Conservation (phyloP, 2,113 vertebrate species). For the Salvator merianae region DNA sequence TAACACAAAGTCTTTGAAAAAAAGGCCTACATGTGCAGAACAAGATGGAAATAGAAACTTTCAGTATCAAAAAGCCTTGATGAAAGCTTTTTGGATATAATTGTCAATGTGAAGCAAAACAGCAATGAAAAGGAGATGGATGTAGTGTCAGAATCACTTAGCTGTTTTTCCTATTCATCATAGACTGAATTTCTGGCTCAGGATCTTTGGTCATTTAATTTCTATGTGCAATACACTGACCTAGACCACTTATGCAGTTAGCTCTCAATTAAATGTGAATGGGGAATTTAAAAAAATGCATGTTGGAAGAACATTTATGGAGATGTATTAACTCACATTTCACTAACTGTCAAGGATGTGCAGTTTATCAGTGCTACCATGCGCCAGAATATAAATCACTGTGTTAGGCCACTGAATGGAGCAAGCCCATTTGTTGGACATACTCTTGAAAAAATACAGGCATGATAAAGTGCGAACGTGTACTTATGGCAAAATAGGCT, state of each 20-base stretch:
- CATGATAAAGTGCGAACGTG: background rate
- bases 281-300: too few species aligned
- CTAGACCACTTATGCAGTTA: background rate
- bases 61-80: slow-evolving; percentile 28
- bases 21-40: slow-evolving; percentile 40
- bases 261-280: background rate
- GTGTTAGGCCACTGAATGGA: too few species aligned
- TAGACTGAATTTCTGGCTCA: background rate
- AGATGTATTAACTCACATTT: too few species aligned
- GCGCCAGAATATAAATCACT: background rate
- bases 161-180: slow-evolving; percentile 13
- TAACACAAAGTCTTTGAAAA: slow-evolving; percentile 37
- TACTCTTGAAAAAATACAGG: too few species aligned
- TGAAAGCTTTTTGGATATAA: slow-evolving; percentile 10
- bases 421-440: background rate
- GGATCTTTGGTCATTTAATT: background rate
- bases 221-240: background rate
- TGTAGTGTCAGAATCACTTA: background rate
- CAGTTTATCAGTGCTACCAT: background rate
- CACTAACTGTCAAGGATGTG: background rate
- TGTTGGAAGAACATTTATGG: background rate
- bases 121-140: slow-evolving; percentile 10
- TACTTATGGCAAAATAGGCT: background rate
- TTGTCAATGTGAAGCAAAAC: slow-evolving; percentile 24
- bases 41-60: slow-evolving; percentile 32